phyloP scores from a whole-genome alignment of 1,140 invertebrate species.

The Zophobas morio region DNA sequence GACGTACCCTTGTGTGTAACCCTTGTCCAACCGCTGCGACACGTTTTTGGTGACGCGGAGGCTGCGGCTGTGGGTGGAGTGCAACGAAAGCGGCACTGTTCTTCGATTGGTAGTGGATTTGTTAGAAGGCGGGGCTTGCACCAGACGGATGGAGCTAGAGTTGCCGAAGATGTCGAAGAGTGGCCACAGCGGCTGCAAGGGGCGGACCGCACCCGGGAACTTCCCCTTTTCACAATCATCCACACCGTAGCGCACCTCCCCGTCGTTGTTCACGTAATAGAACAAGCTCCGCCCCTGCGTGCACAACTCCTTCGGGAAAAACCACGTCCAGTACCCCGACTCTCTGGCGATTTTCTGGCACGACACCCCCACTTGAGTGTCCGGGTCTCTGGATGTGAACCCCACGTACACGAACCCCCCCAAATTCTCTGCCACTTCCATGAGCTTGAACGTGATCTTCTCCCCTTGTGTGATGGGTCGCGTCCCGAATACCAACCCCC shows the following conservation, averaged over 20 bases:
- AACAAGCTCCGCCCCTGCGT: not conserved
- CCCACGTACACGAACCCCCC: constrained; percentile 19
- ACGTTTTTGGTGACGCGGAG: not conserved
- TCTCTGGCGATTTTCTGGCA: not conserved
- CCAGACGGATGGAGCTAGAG: not conserved
- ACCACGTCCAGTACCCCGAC: constrained; percentile 21
- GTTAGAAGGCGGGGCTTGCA: not conserved
- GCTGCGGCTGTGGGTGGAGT: constrained; percentile 17
- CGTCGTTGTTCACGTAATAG: not conserved
- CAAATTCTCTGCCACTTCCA: constrained; percentile 1
- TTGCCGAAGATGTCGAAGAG: constrained; percentile 18
- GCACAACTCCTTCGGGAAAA: constrained; percentile 21
- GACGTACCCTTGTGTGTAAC: not conserved
- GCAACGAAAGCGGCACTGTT: constrained; percentile 1
- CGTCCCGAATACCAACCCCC: constrained; percentile 3
- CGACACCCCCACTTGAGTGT: not conserved
- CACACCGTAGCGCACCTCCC: constrained; percentile 3
- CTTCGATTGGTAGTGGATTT: not conserved
- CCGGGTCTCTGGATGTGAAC: constrained; percentile 8
- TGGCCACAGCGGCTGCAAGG: not conserved
- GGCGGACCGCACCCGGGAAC: not conserved
- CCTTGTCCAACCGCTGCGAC: not conserved
- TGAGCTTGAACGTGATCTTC: constrained; percentile 12
- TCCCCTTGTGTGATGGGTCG: constrained; percentile 1
- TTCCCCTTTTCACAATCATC: constrained; percentile 1